Percentiles rank a stretch among this genome's conserved stretches.
These are phyloP conservation scores for Steatocranus sp. DNA, from an alignment of 2,797 vertebrate genomes.

Conservation along the genomic window DNA sequence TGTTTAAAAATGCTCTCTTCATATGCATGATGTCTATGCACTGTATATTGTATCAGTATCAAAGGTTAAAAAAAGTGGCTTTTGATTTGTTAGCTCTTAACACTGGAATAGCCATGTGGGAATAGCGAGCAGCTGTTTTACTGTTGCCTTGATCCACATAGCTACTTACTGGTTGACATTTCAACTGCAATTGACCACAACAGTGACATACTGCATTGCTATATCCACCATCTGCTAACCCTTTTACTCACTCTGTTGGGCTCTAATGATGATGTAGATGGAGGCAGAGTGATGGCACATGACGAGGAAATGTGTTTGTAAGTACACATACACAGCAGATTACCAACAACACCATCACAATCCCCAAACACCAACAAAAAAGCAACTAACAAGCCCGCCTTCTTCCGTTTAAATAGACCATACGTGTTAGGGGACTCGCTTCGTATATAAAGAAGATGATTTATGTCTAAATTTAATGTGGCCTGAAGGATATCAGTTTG, in stretches of 20 bases:
- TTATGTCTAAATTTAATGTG: constrained; percentile 24
- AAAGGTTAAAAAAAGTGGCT: background rate
- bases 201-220: constrained; percentile 6
- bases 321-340: constrained; percentile 25
- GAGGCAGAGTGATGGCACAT: background rate
- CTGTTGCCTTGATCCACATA: constrained; percentile 40
- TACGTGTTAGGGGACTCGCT: background rate
- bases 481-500: constrained; percentile 26
- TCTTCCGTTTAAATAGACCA: background rate
- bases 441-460: background rate
- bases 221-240: constrained; percentile 53
- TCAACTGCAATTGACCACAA: constrained; percentile 20
- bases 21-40: background rate
- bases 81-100: constrained; percentile 19
- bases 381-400: background rate
- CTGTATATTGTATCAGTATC: background rate
- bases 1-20: background rate
- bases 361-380: background rate
- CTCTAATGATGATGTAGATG: constrained; percentile 21
- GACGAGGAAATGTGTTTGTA: constrained; percentile 23
- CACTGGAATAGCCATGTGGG: background rate
- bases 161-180: constrained; percentile 13
- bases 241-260: constrained; percentile 1
- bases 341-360: background rate
- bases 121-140: constrained; percentile 50